These are phyloP conservation scores for Apodemia zela DNA, from an alignment of 2,888 invertebrate genomes.

Conservation along the genomic window DNA sequence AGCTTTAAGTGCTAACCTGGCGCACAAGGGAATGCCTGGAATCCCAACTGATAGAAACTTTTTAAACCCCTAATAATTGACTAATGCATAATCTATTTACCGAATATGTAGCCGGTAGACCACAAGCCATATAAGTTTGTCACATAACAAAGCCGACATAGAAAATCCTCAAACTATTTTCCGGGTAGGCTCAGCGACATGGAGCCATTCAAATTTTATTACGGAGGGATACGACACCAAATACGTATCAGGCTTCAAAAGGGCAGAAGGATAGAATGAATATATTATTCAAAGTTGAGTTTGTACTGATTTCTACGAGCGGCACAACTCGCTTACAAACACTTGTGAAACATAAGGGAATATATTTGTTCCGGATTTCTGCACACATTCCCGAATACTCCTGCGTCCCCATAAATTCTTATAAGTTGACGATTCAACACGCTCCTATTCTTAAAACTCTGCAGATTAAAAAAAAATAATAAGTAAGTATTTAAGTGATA, in stretches of 20 bases:
- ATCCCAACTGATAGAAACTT: too few species aligned
- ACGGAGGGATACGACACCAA: not conserved
- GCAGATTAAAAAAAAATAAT: too few species aligned
- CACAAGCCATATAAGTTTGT: too few species aligned
- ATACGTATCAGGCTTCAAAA: not conserved
- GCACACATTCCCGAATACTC: not conserved
- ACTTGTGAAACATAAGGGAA: constrained; percentile 3
- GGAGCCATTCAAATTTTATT: not conserved
- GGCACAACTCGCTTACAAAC: not conserved
- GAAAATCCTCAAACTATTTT: not conserved
- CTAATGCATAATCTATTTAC: too few species aligned
- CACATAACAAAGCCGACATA: not conserved
- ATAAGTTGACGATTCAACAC: not conserved
- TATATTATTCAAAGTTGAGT: constrained; percentile 10
- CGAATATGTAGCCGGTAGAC: too few species aligned
- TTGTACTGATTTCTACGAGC: constrained; percentile 7
- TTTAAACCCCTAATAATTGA: too few species aligned
- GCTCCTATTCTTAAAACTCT: not conserved
- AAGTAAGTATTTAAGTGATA: too few species aligned
- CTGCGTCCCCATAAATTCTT: constrained; percentile 1
- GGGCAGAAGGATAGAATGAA: constrained; percentile 7
- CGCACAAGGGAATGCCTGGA: too few species aligned
- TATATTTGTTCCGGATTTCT: not conserved
- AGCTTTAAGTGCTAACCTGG: too few species aligned
- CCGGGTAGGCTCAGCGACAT: not conserved